Percentiles rank a stretch among this genome's conserved stretches.
These are phyloP conservation scores for Anas bahamensis DNA, from an alignment of 2,797 vertebrate species.

Conservation along the genomic window DNA sequence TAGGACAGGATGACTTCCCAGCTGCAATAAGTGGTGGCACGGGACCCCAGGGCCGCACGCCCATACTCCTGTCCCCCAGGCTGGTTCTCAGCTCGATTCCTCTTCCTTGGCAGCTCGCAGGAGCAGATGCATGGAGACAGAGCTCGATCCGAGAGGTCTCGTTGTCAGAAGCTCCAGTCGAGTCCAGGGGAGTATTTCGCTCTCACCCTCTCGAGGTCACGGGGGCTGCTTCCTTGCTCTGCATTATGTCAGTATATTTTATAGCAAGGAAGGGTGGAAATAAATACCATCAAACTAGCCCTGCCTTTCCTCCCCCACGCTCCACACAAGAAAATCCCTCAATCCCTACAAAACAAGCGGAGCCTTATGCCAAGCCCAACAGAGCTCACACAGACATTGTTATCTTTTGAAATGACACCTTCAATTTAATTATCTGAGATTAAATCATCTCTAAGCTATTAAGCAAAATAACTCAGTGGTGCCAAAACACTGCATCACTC, in stretches of 20 bases:
- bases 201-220: neutral
- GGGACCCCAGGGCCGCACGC: neutral
- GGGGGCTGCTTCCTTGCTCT: conserved; percentile 5
- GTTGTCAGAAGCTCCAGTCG: neutral
- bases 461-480: conserved; percentile 28
- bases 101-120: neutral
- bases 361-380: conserved; percentile 47
- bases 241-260: conserved; percentile 45
- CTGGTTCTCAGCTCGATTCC: neutral
- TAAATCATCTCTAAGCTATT: conserved; percentile 68
- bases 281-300: neutral
- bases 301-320: neutral
- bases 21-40: fast-evolving
- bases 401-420: conserved; percentile 71
- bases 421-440: conserved; percentile 70
- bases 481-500: conserved; percentile 57
- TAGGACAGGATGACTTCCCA: neutral
- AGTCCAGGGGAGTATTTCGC: neutral
- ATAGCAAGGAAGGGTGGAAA: conserved; percentile 35
- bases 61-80: fast-evolving
- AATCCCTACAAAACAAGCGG: conserved; percentile 20
- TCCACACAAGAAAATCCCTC: conserved; percentile 35
- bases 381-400: conserved; percentile 14
- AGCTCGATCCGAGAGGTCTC: neutral
- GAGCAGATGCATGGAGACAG: neutral